Conservation (phyloP, 1,140 invertebrate species). For the Trichoplusia ni region DNA sequence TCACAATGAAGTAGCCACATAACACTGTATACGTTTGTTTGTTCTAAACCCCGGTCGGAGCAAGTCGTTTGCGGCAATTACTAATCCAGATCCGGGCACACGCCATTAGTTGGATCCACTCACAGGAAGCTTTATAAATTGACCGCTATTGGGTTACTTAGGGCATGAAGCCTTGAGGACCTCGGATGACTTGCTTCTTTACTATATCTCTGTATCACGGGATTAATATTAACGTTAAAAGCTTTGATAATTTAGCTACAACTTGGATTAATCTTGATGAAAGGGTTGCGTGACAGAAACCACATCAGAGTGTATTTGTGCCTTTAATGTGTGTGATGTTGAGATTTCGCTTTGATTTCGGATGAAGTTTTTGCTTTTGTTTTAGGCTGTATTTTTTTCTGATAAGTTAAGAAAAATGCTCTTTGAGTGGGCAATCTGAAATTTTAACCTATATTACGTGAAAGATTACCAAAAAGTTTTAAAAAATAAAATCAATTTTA, state of each 20-base stretch:
- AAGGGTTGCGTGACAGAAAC: not conserved
- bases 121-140: constrained; percentile 44
- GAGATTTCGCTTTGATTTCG: too few species aligned
- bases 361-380: too few species aligned
- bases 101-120: constrained; percentile 43
- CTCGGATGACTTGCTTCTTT: constrained; percentile 28
- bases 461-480: too few species aligned
- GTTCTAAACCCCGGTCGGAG: constrained; percentile 8
- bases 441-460: too few species aligned
- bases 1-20: too few species aligned
- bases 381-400: too few species aligned
- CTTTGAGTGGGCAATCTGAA: too few species aligned
- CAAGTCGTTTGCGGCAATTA: constrained; percentile 25
- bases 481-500: too few species aligned
- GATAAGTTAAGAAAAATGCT: too few species aligned
- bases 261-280: not conserved
- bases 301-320: not conserved
- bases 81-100: constrained; percentile 32
- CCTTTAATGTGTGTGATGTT: too few species aligned
- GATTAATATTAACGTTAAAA: constrained; percentile 1
- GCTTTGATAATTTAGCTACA: not conserved
- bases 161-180: constrained; percentile 12
- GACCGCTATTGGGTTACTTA: constrained; percentile 40
- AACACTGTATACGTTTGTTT: too few species aligned
- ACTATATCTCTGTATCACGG: not conserved